Percentiles rank a stretch among this genome's conserved stretches.
Evolutionary conservation across 2,888 invertebrate species (phyloP).

Genomic region (Eupithecia tripunctaria): DNA sequence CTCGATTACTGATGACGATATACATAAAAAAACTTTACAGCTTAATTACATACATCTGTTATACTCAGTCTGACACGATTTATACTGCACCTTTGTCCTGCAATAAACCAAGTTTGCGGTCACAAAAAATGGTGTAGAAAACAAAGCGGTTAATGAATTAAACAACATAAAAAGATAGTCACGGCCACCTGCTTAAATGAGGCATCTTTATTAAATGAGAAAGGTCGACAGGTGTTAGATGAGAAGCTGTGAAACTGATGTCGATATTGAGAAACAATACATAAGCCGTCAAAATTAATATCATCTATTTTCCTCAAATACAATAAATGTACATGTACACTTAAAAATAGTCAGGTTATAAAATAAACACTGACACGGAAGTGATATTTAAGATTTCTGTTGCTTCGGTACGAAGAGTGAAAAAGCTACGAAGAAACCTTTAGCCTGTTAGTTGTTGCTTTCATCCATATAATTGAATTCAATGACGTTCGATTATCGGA

Average conservation of each 20-base stretch:
- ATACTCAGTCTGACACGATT: conserved; percentile 72
- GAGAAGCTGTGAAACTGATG: conserved; percentile 59
- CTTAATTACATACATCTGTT: conserved; percentile 83
- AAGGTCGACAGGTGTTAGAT: conserved; percentile 75
- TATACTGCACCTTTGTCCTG: conserved; percentile 73
- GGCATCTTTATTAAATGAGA: conserved; percentile 81
- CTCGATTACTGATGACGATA: conserved; percentile 55
- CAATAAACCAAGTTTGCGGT: conserved; percentile 75
- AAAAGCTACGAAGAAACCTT: too few relatives aligned
- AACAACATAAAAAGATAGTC: conserved; percentile 73
- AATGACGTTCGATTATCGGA: not conserved
- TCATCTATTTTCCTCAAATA: too few relatives aligned
- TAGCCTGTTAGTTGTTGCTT: too few relatives aligned
- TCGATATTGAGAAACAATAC: not conserved
- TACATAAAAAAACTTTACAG: conserved; percentile 75
- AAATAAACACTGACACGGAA: too few relatives aligned
- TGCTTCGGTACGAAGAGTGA: too few relatives aligned
- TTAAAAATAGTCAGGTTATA: too few relatives aligned
- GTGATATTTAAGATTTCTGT: too few relatives aligned
- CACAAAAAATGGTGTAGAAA: conserved; percentile 69
- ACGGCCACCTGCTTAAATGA: conserved; percentile 77
- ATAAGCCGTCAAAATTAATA: too few relatives aligned
- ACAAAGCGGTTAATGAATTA: conserved; percentile 83
- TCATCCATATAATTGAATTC: too few relatives aligned
- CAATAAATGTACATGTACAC: too few relatives aligned